Percentiles rank a stretch among this genome's conserved stretches.
Evolutionary conservation across 2,888 invertebrate genomes (phyloP).

Genomic region (Lycophotia porphyrea): DNA sequence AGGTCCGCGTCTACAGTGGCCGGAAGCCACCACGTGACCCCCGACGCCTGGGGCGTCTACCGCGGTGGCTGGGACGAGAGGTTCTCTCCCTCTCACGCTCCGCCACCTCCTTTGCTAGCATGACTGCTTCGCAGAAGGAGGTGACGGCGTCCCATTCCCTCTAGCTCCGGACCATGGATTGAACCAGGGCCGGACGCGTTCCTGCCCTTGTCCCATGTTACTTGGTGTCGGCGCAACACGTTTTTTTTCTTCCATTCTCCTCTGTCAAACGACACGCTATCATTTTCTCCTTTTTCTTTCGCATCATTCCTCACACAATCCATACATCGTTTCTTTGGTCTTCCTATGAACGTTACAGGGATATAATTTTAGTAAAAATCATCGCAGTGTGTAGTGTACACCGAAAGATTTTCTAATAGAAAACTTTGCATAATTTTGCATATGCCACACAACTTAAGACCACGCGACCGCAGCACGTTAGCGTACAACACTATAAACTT

Average conservation of each 20-base stretch:
- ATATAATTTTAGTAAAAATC: not conserved
- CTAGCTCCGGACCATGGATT: too few species aligned
- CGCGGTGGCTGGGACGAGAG: too few species aligned
- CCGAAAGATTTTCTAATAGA: not conserved
- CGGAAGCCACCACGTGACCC: too few species aligned
- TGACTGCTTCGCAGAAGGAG: too few species aligned
- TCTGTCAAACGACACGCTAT: not conserved
- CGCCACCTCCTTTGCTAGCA: too few species aligned
- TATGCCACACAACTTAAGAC: not conserved
- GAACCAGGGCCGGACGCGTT: too few species aligned
- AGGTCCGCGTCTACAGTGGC: too few species aligned
- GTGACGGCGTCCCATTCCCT: too few species aligned
- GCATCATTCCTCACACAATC: not conserved
- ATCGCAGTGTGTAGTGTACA: not conserved
- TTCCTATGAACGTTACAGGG: not conserved
- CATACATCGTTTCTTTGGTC: not conserved
- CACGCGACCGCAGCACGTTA: conserved; percentile 3
- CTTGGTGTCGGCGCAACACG: not conserved
- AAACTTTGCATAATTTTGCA: conserved; percentile 7
- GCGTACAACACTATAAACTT: conserved; percentile 15
- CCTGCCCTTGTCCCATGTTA: too few species aligned
- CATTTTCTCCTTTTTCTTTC: not conserved
- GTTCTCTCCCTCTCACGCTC: too few species aligned
- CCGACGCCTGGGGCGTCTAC: too few species aligned
- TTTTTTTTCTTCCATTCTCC: not conserved